Evolutionary conservation across 64 coral and sea anemone genomes (phyloP).

Genomic region (Hydrozoanthus tunicans): DNA sequence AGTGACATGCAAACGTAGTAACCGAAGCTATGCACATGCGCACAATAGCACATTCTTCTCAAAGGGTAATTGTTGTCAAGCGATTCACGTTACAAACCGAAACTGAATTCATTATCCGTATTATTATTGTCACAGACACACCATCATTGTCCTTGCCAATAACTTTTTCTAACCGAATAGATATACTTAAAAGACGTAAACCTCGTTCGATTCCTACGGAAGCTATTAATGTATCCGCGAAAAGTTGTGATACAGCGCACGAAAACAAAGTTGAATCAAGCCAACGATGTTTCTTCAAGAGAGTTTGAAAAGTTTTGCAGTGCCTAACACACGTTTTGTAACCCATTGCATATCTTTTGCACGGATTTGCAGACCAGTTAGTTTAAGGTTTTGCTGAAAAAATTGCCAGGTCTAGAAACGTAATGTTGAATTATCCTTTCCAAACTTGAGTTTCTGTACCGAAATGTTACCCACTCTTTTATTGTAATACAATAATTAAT

Average conservation of each 20-base stretch:
- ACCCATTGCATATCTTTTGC: no score
- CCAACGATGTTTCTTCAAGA: not conserved
- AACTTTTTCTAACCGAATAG: not conserved
- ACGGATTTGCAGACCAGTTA: no score
- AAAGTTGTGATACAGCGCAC: not conserved
- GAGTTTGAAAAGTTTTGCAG: no score
- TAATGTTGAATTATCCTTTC: no score
- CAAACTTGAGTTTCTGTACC: no score
- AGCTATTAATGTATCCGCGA: not conserved
- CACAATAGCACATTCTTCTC: slow-evolving; percentile 13
- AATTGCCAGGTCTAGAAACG: no score
- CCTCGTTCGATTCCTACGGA: not conserved
- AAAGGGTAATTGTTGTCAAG: slow-evolving; percentile 17
- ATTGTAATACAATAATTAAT: no score
- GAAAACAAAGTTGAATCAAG: not conserved
- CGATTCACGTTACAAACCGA: not conserved
- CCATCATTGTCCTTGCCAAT: not conserved
- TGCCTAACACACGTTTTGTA: no score
- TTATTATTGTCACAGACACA: not conserved
- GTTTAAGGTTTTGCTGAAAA: no score
- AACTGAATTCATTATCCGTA: not conserved
- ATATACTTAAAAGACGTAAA: not conserved
- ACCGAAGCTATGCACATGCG: not conserved
- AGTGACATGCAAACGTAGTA: not conserved
- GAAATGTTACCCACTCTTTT: no score